Evolutionary conservation across 35 echinoderm and acorn worm species (phyloP).

Genomic region (Stichopus chloronotus): DNA sequence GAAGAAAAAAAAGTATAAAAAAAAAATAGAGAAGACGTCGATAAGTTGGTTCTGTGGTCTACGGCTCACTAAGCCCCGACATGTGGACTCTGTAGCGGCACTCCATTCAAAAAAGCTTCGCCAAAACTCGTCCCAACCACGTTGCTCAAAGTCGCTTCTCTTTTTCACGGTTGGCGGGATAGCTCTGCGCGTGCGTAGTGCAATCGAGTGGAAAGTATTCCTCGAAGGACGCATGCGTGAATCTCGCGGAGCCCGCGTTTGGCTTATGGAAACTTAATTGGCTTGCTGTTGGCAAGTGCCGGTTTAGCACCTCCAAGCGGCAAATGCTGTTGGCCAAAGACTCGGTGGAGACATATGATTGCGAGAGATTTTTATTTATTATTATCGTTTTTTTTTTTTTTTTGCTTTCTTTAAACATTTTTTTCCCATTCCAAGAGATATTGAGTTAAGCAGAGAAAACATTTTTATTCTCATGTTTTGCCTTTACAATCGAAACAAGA

Average conservation of each 20-base stretch:
- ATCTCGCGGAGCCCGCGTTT: not conserved
- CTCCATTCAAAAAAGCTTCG: conserved; percentile 17
- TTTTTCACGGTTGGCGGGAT: conserved; percentile 51
- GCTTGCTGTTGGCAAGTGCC: conserved; percentile 41
- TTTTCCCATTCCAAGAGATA: not conserved
- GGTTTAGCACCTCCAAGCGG: conserved; percentile 37
- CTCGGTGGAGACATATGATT: conserved; percentile 31
- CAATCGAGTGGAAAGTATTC: conserved; percentile 38
- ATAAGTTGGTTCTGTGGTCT: conserved; percentile 39
- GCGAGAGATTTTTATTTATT: not conserved
- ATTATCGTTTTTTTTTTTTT: no score
- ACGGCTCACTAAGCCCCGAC: conserved; percentile 33
- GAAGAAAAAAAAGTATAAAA: no score
- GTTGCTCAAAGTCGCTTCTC: conserved; percentile 8
- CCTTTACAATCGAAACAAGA: not conserved
- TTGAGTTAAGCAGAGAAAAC: not conserved
- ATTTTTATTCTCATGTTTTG: not conserved
- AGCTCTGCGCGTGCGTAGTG: conserved; percentile 43
- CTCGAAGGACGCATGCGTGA: conserved; percentile 18
- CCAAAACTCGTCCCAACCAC: conserved; percentile 28
- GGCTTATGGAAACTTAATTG: conserved; percentile 50
- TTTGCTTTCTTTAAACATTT: no score
- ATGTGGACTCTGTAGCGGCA: conserved; percentile 5
- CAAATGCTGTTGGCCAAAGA: conserved; percentile 25
- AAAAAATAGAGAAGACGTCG: not conserved